Percentiles rank a stretch among this genome's conserved stretches.
These are phyloP conservation scores for Centrocercus urophasianus DNA, from an alignment of 2,113 vertebrate species.

Conservation along the genomic window DNA sequence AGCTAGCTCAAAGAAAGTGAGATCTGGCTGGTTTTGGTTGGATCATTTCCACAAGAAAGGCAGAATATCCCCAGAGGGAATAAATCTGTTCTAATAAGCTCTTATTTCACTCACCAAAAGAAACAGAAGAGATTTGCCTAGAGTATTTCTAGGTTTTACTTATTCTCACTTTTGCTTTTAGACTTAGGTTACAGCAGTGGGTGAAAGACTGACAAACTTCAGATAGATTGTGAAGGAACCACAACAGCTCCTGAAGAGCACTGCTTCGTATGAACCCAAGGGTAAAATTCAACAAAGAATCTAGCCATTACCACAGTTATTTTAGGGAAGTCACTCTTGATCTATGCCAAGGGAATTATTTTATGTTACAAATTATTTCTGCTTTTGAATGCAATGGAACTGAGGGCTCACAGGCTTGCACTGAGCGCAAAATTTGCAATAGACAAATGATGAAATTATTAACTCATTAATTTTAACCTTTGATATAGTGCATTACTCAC, in stretches of 20 bases:
- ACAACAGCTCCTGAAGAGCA: not conserved
- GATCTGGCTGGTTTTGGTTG: conserved; percentile 25
- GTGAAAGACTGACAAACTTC: not conserved
- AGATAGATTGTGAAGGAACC: not conserved
- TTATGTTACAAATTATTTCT: not conserved
- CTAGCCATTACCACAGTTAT: not conserved
- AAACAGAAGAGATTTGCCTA: not conserved
- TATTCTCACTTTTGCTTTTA: conserved; percentile 1
- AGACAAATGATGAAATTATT: not conserved
- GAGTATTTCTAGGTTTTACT: conserved; percentile 18
- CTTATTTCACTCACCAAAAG: not conserved
- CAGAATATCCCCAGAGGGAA: conserved; percentile 17
- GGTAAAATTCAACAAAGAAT: not conserved
- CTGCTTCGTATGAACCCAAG: not conserved
- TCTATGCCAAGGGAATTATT: not conserved
- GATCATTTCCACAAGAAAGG: conserved; percentile 51
- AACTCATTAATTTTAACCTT: not conserved
- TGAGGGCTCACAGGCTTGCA: not conserved
- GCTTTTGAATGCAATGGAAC: not conserved
- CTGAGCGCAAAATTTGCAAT: not conserved
- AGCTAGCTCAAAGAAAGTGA: conserved; percentile 42
- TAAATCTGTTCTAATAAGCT: conserved; percentile 25
- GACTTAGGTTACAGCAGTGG: not conserved
- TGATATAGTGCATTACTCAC: not conserved
- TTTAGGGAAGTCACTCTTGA: not conserved